phyloP scores from a whole-genome alignment of 2,797 vertebrate genomes.

The Pantherophis alleghaniensis region DNA sequence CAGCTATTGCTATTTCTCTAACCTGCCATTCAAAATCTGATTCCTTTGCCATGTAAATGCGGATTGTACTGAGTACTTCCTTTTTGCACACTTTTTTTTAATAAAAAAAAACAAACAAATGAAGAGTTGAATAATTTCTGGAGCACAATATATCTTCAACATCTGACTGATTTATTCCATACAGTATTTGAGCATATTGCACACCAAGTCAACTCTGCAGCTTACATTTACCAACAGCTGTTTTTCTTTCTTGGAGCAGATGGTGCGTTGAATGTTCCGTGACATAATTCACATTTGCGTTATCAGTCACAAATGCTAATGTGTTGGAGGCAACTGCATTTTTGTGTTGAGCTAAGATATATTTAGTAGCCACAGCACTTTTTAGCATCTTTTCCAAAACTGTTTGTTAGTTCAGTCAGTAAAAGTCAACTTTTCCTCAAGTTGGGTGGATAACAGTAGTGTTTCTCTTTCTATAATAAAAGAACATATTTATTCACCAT shows the following conservation, averaged over 20 bases:
- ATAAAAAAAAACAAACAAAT: slow-evolving; percentile 8
- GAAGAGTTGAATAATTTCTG: slow-evolving; percentile 37
- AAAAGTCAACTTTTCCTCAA: background rate
- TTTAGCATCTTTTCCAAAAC: slow-evolving; percentile 26
- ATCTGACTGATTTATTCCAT: slow-evolving; percentile 63
- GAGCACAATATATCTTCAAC: slow-evolving; percentile 51
- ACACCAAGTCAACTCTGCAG: slow-evolving; percentile 51
- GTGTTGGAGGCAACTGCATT: slow-evolving; percentile 42
- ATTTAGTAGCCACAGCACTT: slow-evolving; percentile 48
- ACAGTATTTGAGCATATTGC: slow-evolving; percentile 63
- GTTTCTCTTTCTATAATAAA: background rate
- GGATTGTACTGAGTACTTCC: slow-evolving; percentile 42
- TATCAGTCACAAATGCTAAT: slow-evolving; percentile 61
- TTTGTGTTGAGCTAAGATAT: slow-evolving; percentile 39
- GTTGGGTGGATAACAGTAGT: slow-evolving; percentile 3
- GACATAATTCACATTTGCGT: slow-evolving; percentile 67
- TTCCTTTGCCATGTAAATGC: slow-evolving; percentile 47
- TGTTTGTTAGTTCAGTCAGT: slow-evolving; percentile 18
- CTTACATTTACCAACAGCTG: slow-evolving; percentile 66
- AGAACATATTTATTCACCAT: background rate
- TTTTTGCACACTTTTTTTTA: slow-evolving; percentile 17
- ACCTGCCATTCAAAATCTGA: background rate
- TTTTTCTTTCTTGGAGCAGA: slow-evolving; percentile 63
- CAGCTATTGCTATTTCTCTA: background rate
- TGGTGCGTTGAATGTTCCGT: slow-evolving; percentile 58